These are phyloP conservation scores for Falco naumanni DNA, from an alignment of 2,797 vertebrate species.

Conservation along the genomic window DNA sequence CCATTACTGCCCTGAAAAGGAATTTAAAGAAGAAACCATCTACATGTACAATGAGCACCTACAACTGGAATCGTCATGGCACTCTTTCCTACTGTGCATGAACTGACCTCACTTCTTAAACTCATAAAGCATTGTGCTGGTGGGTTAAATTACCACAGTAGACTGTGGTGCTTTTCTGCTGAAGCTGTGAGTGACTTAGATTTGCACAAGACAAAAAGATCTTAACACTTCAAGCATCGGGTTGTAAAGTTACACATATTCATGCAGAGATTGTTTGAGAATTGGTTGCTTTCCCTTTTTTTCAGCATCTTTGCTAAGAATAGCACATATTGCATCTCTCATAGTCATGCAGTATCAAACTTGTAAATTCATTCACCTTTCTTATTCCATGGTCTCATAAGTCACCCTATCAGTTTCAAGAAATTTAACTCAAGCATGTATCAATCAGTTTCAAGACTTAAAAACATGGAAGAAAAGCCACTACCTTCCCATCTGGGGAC, in stretches of 20 bases:
- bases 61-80: not conserved
- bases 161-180: constrained; percentile 25
- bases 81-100: not conserved
- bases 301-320: constrained; percentile 62
- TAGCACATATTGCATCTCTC: constrained; percentile 41
- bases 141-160: constrained; percentile 43
- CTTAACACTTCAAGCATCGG: not conserved
- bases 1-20: not conserved
- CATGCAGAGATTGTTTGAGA: constrained; percentile 50
- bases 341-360: constrained; percentile 18
- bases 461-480: not conserved
- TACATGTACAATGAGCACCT: not conserved
- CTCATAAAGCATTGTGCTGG: constrained; percentile 38
- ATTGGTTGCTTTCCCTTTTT: constrained; percentile 49
- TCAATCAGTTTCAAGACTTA: constrained; percentile 45
- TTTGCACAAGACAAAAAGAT: constrained; percentile 54
- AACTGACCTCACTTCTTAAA: constrained; percentile 40
- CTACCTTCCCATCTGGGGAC: not conserved
- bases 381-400: constrained; percentile 47
- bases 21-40: not conserved
- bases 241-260: constrained; percentile 67
- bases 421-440: constrained; percentile 29
- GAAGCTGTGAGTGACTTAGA: constrained; percentile 47
- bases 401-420: constrained; percentile 45
- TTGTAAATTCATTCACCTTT: constrained; percentile 51